These are phyloP conservation scores for Tenthredo amoena DNA, from an alignment of 2,888 invertebrate species.

Conservation along the genomic window DNA sequence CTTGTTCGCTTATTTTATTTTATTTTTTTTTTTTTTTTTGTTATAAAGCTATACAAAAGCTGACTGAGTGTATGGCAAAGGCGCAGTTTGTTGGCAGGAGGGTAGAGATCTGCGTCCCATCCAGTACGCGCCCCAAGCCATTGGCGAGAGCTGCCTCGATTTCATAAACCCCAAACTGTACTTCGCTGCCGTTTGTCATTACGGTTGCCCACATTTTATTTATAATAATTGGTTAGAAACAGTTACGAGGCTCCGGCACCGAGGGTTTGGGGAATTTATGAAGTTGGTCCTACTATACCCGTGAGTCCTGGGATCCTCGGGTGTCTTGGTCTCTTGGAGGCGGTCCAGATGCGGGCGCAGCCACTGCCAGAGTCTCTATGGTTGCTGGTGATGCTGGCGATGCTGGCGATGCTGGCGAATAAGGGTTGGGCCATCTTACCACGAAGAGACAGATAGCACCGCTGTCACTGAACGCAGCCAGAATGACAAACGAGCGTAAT, in stretches of 20 bases:
- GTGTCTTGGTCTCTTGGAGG: conserved; percentile 74
- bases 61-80: background rate
- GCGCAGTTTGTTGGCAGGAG: conserved; percentile 17
- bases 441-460: conserved; percentile 73
- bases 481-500: conserved; percentile 74
- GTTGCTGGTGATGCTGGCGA: conserved; percentile 35
- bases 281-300: conserved; percentile 65
- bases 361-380: conserved; percentile 60
- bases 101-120: conserved; percentile 18
- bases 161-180: conserved; percentile 16
- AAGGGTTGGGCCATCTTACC: conserved; percentile 74
- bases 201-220: conserved; percentile 74
- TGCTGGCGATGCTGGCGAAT: conserved; percentile 60
- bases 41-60: background rate
- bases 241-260: conserved; percentile 71
- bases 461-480: conserved; percentile 67
- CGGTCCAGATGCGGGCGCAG: conserved; percentile 71
- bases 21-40: background rate
- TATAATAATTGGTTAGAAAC: conserved; percentile 76
- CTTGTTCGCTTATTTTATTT: too few species aligned
- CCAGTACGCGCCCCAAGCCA: background rate
- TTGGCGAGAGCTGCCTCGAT: conserved; percentile 33
- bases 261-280: conserved; percentile 70
- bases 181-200: conserved; percentile 73
- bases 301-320: conserved; percentile 68